Evolutionary conservation across 2,797 vertebrate species (phyloP).

Genomic region (Microctenopoma lineatum): DNA sequence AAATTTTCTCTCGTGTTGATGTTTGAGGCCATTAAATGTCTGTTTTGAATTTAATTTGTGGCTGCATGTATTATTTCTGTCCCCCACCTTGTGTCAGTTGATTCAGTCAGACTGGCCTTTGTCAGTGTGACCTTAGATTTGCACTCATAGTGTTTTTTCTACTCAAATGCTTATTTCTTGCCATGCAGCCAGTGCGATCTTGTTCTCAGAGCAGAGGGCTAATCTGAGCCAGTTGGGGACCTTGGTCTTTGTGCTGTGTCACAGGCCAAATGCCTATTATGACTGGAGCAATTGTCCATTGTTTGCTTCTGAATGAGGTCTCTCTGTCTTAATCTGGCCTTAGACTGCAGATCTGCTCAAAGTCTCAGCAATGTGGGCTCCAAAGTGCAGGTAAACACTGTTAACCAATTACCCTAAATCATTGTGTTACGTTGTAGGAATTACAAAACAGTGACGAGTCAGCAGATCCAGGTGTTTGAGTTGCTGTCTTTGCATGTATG

Average conservation of each 20-base stretch:
- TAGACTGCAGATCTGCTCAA: slow-evolving; percentile 78
- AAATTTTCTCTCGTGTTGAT: slow-evolving; percentile 58
- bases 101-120: slow-evolving; percentile 24
- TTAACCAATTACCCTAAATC: slow-evolving; percentile 44
- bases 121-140: slow-evolving; percentile 28
- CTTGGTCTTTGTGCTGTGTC: slow-evolving; percentile 64
- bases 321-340: slow-evolving; percentile 81
- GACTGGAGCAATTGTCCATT: slow-evolving; percentile 81
- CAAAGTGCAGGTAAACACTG: slow-evolving; percentile 58
- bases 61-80: slow-evolving; percentile 49
- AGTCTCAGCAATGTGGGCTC: slow-evolving; percentile 69
- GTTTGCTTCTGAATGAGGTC: slow-evolving; percentile 80
- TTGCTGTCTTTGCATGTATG: slow-evolving; percentile 4
- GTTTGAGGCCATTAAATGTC: slow-evolving; percentile 71
- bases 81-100: neutral
- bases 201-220: slow-evolving; percentile 37
- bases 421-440: slow-evolving; percentile 32
- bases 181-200: slow-evolving; percentile 24
- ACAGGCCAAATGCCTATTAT: slow-evolving; percentile 79
- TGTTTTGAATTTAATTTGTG: slow-evolving; percentile 49
- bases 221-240: slow-evolving; percentile 58
- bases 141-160: slow-evolving; percentile 36
- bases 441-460: slow-evolving; percentile 34
- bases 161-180: slow-evolving; percentile 28
- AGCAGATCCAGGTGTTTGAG: slow-evolving; percentile 35